Base-by-base conservation (phyloP, 2,888 invertebrate species). In the Dusona sp. region DNA sequence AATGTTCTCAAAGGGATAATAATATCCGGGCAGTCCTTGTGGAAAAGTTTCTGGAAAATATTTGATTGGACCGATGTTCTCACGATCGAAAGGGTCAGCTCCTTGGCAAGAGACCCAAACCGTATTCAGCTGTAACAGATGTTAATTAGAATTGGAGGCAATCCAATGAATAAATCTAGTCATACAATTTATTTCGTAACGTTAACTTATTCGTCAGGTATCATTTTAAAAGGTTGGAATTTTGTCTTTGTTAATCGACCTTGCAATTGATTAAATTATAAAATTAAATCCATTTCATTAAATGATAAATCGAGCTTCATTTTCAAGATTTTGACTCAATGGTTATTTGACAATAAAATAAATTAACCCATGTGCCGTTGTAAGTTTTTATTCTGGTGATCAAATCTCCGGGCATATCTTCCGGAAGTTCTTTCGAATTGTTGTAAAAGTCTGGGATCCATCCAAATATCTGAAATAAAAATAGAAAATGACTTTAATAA, bases 41-140 rank as follows among this genome's bases (percentile, higher is more conserved):
- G 61, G 61, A 61, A 29, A 29, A 61, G 96, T 95, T 90, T 96
- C 95, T 0, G 98, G 98, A 89, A 96, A 95, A 95, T 98, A 98
- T 86, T 96, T 95, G 87, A 99, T 95, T 2, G 97, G 96, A 0
- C 99, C 99, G 88, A 99, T 96, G 94, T 98, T 98, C 94, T 99
- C 99, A 85, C 97, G 95, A 95, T 99, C 99, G 0, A 98, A 97
- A 0, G 98, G 97, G 94, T 98, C 98, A 95, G 99, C 99, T 70
- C 99, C 99, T 91, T 98, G 97, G 94, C 99, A 99, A 8, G 98
- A 97, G 19, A 99, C 96, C 97, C 98, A 99, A 89, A 99, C 96
- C 91, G 97, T 98, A 92, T 97, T 97, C 87, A 97, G 94, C 96
- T 97, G 92, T 36, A 95, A 94, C 25, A 2, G 8, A 70, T 29